These are phyloP conservation scores for Mobula hypostoma DNA, from an alignment of 2,113 vertebrate genomes.

Conservation along the genomic window DNA sequence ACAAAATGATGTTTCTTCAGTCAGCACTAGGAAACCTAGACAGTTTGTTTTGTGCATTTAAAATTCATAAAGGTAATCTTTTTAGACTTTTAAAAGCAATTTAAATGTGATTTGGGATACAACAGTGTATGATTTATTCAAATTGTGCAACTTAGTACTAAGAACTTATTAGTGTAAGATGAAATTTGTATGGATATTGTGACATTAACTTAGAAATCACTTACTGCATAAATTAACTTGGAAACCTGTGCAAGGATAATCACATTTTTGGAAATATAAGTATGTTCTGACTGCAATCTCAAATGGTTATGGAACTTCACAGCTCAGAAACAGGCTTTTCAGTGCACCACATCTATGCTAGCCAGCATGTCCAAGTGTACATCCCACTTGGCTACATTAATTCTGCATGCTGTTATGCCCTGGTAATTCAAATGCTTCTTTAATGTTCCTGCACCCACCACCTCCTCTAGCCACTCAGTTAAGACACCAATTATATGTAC, in stretches of 20 bases:
- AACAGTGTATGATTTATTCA: not conserved
- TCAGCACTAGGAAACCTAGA: not conserved
- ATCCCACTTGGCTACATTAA: too few species aligned
- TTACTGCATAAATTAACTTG: not conserved
- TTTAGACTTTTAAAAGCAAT: not conserved
- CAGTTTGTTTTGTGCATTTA: not conserved
- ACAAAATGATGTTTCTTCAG: not conserved
- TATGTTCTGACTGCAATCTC: constrained; percentile 9
- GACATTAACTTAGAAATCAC: not conserved
- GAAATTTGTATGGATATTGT: not conserved
- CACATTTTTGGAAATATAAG: not conserved
- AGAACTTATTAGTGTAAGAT: not conserved
- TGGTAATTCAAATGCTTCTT: too few species aligned
- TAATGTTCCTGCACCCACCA: too few species aligned
- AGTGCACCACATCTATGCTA: too few species aligned
- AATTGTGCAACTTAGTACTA: not conserved
- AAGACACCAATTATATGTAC: too few species aligned
- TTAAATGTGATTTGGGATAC: not conserved
- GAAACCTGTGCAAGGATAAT: not conserved
- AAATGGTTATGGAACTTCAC: not conserved
- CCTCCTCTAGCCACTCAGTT: too few species aligned
- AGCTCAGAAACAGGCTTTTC: not conserved
- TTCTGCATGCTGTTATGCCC: too few species aligned
- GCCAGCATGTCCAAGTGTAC: too few species aligned
- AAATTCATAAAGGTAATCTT: not conserved